Base-by-base conservation (phyloP, 2,113 vertebrate species). In the Cynocephalus volans region DNA sequence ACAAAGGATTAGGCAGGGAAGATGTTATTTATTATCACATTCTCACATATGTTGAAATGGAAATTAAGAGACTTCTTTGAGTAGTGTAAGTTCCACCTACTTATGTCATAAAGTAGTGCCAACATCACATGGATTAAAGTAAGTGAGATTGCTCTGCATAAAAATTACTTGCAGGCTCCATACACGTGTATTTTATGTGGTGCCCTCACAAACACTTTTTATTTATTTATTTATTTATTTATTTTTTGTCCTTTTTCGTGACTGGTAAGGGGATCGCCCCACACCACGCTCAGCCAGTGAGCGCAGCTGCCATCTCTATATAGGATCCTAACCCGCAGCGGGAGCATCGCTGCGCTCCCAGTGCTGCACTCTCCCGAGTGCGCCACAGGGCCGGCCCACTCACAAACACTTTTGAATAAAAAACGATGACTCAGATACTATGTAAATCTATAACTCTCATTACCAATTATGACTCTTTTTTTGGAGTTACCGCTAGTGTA, bases 141-240 rank as follows among this genome's bases (percentile, higher is more conserved):
- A 13, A 45, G 3, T 36, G 48, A 33, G 2, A 28, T 31, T 65
- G 21, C 12, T 56, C 54, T 77, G 9, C 48, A 21, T 64, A 72
- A 72, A 41, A 41, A 41, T 41, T 41, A 41, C 4, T 14, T 62
- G 5, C 11, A 73, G 28, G 4, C 2, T 72, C 18, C 83, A 15
- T 67, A 8, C 0, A 8, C 60, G 7, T 24, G 41, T 67, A 24
- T n/a, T 1, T 15, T 28, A 1, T 73, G 4, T 52, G 2, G n/a
- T 21, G 6, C 9, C 1, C 28, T 96, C 18, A 54, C 3, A 69
- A 54, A 91, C 24, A 65, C 10, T 82, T 41, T 17, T 92, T 41
- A n/a, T n/a, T n/a, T n/a, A n/a, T n/a, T n/a, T n/a, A n/a, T n/a
- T n/a, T n/a, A n/a, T n/a, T n/a, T n/a, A n/a, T n/a, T n/a, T n/a